Evolutionary conservation across 2,888 invertebrate species (phyloP), one percentile per base, ranked within the genome.

Genomic region (Vesta saturnalis): DNA sequence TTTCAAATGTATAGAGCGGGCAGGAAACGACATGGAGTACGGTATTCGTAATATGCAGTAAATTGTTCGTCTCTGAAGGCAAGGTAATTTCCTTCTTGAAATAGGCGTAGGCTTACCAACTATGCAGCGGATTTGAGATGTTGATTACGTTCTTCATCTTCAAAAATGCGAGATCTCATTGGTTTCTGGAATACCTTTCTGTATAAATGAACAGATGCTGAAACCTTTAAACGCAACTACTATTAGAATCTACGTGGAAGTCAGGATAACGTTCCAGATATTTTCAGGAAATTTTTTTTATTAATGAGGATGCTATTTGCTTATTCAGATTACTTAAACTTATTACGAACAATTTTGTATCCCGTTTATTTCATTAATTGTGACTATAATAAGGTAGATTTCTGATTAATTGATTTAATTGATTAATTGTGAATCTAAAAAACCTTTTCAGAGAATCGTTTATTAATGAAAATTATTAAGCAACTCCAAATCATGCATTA

Each of bases 51-150:
- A 82, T 83, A 82, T 83, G 82, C 82, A 83, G 82, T 83, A 83
- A 83, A 83, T 82, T 82, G 81, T 81, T 77, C 75, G 76, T 74
- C 71, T 67, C 70, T 77, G 78, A 78, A 81, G 78, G 78, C 81
- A 72, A 82, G 82, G 82, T 82, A 82, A 82, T 83, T 83, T 83
- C 82, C 83, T 80, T 76, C 77, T 77, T 77, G 79, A 78, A 80
- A 82, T 80, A 79, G 80, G 79, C 80, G 76, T 77, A 78, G 77
- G 79, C 78, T 76, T 74, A 76, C 77, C 76, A 77, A 79, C 78
- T 79, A 78, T 76, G 77, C 75, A 71, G 73, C 73, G 77, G 76
- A 77, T 77, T 78, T 76, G 70, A 71, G 70, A 69, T 73, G 72
- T 75, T 80, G 79, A 80, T 80, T 81, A 79, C 76, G 74, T 76